Conservation (phyloP, 2,113 vertebrate species). For the Nothoprocta perdicaria region DNA sequence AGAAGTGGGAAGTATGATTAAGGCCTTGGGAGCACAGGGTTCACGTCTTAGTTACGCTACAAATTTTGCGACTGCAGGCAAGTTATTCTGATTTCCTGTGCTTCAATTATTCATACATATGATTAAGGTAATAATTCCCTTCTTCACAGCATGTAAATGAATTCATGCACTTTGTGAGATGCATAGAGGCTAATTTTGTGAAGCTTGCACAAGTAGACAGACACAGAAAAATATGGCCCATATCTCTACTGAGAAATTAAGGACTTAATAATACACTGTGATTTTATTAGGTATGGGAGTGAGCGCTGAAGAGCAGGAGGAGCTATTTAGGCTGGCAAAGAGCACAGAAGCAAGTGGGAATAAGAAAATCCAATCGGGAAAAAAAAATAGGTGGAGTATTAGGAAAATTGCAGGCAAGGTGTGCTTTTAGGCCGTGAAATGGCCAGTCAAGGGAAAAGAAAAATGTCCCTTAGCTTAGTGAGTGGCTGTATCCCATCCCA, state of each 20-base stretch:
- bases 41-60: constrained; percentile 24
- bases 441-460: not conserved
- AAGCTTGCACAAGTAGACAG: constrained; percentile 14
- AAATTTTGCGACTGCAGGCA: constrained; percentile 51
- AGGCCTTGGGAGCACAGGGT: rapidly evolving
- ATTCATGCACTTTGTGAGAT: not conserved
- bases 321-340: not conserved
- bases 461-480: not conserved
- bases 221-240: not conserved
- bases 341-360: not conserved
- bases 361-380: not conserved
- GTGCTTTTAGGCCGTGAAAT: not conserved
- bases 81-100: constrained; percentile 34
- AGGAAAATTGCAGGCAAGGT: not conserved
- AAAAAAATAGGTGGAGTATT: not conserved
- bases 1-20: not conserved
- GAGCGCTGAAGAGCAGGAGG: not conserved
- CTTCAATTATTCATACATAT: constrained; percentile 42
- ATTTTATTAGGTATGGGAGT: constrained; percentile 29
- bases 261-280: constrained; percentile 32
- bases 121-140: constrained; percentile 62
- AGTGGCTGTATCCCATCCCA: rapidly evolving
- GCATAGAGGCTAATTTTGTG: constrained; percentile 13
- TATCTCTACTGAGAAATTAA: constrained; percentile 47
- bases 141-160: constrained; percentile 49